A percentile compares a stretch with the other conserved stretches of the same genome.
Conservation (phyloP, 2,113 vertebrate genomes). For the Semnopithecus entellus region DNA sequence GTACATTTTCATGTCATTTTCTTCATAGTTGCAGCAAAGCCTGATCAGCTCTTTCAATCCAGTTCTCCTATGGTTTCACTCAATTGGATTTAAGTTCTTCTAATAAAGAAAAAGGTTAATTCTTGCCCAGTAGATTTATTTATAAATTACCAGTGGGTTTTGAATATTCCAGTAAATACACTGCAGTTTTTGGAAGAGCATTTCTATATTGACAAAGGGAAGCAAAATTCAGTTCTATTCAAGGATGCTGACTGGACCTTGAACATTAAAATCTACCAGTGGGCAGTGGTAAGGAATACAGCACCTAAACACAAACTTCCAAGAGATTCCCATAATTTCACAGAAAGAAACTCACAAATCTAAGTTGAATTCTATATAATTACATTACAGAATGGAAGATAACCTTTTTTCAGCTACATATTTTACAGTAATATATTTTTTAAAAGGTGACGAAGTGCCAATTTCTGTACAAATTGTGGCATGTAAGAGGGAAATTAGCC, state of each 20-base stretch:
- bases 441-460: background rate
- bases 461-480: background rate
- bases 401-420: background rate
- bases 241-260: background rate
- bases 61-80: conserved; percentile 51
- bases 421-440: background rate
- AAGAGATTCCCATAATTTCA: conserved; percentile 14
- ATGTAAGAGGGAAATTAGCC: background rate
- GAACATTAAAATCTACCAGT: conserved; percentile 20
- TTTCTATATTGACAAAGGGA: conserved; percentile 30
- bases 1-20: conserved; percentile 38
- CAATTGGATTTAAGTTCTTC: conserved; percentile 18
- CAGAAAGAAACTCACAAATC: background rate
- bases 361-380: background rate
- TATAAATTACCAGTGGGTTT: background rate
- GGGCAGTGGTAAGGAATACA: background rate
- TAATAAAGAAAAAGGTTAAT: conserved; percentile 56
- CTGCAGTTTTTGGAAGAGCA: background rate
- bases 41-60: conserved; percentile 49
- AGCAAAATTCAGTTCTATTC: conserved; percentile 45
- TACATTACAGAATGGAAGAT: background rate
- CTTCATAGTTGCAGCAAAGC: conserved; percentile 35
- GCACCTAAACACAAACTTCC: background rate
- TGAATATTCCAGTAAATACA: conserved; percentile 33
- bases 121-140: conserved; percentile 16